phyloP scores from a whole-genome alignment of 2,797 vertebrate species.

The Pseudochirops corinnae region DNA sequence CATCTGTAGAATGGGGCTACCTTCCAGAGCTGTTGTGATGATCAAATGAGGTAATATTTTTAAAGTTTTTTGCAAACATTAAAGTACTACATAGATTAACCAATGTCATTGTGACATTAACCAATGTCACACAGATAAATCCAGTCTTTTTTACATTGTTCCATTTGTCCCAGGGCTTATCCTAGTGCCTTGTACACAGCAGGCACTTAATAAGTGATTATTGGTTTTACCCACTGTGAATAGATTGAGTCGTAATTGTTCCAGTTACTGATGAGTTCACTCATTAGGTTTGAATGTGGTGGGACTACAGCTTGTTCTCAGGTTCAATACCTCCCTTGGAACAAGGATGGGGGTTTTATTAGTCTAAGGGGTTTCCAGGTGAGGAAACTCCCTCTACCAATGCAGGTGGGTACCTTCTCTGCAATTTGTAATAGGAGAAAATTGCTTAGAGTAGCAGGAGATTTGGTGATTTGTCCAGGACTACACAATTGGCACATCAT shows the following conservation, averaged over 20 bases:
- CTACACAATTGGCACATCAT: background rate
- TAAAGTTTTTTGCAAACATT: background rate
- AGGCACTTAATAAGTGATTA: background rate
- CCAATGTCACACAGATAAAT: background rate
- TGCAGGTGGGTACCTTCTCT: background rate
- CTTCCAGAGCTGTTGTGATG: background rate
- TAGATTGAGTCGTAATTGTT: background rate
- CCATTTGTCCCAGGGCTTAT: background rate
- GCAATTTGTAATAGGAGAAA: background rate
- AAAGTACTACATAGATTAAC: background rate
- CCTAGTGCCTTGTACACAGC: background rate
- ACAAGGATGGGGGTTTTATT: background rate
- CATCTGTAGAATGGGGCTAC: background rate
- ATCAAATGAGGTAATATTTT: background rate
- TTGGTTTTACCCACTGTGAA: background rate
- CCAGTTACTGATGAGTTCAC: background rate
- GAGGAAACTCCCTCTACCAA: background rate
- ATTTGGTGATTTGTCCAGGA: background rate
- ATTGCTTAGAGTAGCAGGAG: background rate
- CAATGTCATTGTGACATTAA: too few relatives aligned
- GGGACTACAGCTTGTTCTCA: background rate
- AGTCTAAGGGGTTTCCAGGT: background rate
- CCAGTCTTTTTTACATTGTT: background rate
- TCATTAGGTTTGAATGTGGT: background rate
- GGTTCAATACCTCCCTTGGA: background rate